These are phyloP conservation scores for Salvator merianae DNA, from an alignment of 2,113 vertebrate genomes.

Conservation along the genomic window DNA sequence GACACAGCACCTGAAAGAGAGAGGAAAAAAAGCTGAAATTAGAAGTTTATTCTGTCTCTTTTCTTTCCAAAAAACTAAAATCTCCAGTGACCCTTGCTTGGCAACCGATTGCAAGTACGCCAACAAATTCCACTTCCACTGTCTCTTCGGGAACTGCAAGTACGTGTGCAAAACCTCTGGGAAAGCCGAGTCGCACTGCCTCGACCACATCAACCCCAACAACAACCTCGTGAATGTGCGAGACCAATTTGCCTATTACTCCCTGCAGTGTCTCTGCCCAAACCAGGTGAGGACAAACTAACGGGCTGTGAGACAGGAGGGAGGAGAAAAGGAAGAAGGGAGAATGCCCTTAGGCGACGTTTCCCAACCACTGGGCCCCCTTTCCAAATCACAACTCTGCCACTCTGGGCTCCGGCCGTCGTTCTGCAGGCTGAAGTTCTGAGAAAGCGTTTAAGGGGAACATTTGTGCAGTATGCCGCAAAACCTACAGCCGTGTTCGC, in stretches of 20 bases:
- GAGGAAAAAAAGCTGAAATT: background rate
- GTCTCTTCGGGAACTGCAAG: constrained; percentile 99
- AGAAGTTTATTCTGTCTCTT: constrained; percentile 56
- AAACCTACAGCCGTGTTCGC: too few species aligned
- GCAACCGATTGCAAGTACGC: constrained; percentile 98
- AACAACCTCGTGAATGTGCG: constrained; percentile 96
- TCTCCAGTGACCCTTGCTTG: constrained; percentile 90
- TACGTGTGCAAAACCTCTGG: constrained; percentile 99
- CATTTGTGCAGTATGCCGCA: too few species aligned
- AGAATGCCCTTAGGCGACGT: too few species aligned
- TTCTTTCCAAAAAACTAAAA: constrained; percentile 27
- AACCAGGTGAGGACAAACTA: constrained; percentile 87
- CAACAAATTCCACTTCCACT: constrained; percentile 99
- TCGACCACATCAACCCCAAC: constrained; percentile 99
- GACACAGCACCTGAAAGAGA: too few species aligned
- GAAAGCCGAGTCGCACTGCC: constrained; percentile 98
- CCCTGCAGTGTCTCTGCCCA: constrained; percentile 97
- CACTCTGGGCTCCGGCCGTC: too few species aligned
- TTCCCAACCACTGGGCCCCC: too few species aligned
- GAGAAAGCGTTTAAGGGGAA: background rate
- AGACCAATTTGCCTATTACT: constrained; percentile 98
- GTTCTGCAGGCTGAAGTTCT: background rate
- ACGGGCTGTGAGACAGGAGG: background rate
- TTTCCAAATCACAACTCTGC: too few species aligned
- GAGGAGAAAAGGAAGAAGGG: background rate